A percentile compares a stretch with the other conserved stretches of the same genome.
phyloP scores from a whole-genome alignment of 2,797 vertebrate species.

The Sebastes paucispinis region DNA sequence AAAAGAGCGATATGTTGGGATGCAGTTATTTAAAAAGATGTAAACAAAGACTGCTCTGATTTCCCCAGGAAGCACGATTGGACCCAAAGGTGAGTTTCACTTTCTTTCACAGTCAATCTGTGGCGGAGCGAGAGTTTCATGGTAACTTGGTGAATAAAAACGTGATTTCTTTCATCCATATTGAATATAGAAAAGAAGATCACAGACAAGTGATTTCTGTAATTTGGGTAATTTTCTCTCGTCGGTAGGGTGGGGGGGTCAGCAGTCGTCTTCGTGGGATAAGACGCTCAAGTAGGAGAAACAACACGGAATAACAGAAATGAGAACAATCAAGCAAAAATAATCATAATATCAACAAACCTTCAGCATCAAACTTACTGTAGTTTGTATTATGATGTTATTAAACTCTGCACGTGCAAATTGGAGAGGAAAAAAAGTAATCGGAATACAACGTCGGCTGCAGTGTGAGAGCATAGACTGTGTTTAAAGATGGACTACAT shows the following conservation, averaged over 20 bases:
- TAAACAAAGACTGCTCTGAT: constrained; percentile 68
- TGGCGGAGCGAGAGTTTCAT: constrained; percentile 1
- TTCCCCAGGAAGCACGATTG: constrained; percentile 64
- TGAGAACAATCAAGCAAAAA: not conserved
- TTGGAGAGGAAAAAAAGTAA: not conserved
- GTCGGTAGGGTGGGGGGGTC: not conserved
- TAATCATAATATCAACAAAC: constrained; percentile 13
- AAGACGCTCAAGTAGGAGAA: constrained; percentile 4
- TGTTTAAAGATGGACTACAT: too few species aligned
- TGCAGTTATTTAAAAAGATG: constrained; percentile 49
- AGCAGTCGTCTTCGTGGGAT: not conserved
- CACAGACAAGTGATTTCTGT: not conserved
- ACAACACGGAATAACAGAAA: not conserved
- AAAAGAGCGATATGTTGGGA: constrained; percentile 8
- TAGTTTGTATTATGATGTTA: not conserved
- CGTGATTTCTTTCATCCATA: not conserved
- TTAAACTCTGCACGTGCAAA: constrained; percentile 48
- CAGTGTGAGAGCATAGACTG: not conserved
- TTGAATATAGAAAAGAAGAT: not conserved
- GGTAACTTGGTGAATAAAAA: not conserved
- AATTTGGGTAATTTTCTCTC: not conserved
- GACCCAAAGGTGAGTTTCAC: constrained; percentile 41
- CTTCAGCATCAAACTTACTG: constrained; percentile 7
- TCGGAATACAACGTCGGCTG: not conserved
- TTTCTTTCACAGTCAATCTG: constrained; percentile 37